phyloP scores from a whole-genome alignment of 1,140 invertebrate species.

The Whitmania pigra region DNA sequence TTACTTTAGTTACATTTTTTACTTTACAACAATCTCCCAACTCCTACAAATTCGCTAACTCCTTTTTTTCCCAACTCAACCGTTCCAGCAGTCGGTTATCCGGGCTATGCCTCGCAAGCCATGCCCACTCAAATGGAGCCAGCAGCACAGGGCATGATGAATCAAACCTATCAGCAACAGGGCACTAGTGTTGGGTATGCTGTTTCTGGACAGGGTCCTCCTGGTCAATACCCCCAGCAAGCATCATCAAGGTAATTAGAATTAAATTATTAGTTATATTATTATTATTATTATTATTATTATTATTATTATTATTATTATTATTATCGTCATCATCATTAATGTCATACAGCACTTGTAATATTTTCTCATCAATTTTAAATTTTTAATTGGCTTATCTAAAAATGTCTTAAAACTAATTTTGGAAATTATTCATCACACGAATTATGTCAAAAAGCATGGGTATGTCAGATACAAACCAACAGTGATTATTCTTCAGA shows the following conservation, averaged over 20 bases:
- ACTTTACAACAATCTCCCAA: neutral
- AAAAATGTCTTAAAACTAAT: too few relatives aligned
- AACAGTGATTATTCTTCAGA: too few relatives aligned
- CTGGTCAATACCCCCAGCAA: neutral
- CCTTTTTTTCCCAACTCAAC: neutral
- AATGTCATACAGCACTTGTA: too few relatives aligned
- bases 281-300: too few relatives aligned
- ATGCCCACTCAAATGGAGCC: slow-evolving; percentile 1
- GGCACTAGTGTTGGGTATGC: neutral
- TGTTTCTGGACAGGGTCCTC: neutral
- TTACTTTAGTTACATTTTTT: neutral
- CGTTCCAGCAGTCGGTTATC: neutral
- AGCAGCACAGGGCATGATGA: neutral
- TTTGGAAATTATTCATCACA: too few relatives aligned
- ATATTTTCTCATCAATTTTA: too few relatives aligned
- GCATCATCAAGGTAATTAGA: neutral
- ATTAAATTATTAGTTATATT: neutral
- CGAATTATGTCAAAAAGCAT: too few relatives aligned
- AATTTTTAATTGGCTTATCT: too few relatives aligned
- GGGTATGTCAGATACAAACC: too few relatives aligned
- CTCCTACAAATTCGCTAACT: neutral
- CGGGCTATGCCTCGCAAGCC: neutral
- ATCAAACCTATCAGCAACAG: neutral
- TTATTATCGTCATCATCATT: too few relatives aligned
- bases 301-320: too few relatives aligned